Percentiles rank a stretch among this genome's conserved stretches.
Conservation (phyloP, 1,140 invertebrate species). For the Gryon sp. region DNA sequence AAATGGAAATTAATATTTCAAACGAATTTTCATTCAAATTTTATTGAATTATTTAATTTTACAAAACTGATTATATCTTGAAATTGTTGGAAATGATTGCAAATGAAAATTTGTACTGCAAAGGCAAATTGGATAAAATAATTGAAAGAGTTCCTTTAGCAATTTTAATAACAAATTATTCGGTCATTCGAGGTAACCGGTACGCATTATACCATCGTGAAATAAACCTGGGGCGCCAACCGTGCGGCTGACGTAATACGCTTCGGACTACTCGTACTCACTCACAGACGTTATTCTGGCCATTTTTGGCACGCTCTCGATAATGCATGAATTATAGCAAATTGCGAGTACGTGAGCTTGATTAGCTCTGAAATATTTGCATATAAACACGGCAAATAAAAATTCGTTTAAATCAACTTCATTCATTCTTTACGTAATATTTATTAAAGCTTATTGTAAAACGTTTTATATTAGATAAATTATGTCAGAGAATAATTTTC, state of each 20-base stretch:
- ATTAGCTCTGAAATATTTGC: not conserved
- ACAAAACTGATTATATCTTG: too few species aligned
- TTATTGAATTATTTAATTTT: too few species aligned
- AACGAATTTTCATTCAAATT: too few species aligned
- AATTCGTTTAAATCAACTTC: too few species aligned
- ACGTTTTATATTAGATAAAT: too few species aligned
- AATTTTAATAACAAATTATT: constrained; percentile 25
- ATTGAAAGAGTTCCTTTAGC: not conserved
- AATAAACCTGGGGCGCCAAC: constrained; percentile 26
- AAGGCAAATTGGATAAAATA: constrained; percentile 1
- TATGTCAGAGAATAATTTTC: too few species aligned
- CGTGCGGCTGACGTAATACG: constrained; percentile 36
- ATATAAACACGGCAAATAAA: too few species aligned
- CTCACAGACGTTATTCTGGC: constrained; percentile 5
- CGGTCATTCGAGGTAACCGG: constrained; percentile 11
- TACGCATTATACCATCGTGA: constrained; percentile 20
- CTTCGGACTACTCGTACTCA: constrained; percentile 25
- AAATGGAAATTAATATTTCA: too few species aligned
- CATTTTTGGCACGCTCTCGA: constrained; percentile 22
- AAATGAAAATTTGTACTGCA: not conserved
- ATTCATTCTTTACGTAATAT: too few species aligned
- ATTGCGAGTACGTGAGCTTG: not conserved
- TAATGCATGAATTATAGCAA: constrained; percentile 19
- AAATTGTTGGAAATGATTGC: too few species aligned
- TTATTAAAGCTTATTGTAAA: too few species aligned